phyloP scores from a whole-genome alignment of 2,113 vertebrate species.

The Hemicordylus capensis region DNA sequence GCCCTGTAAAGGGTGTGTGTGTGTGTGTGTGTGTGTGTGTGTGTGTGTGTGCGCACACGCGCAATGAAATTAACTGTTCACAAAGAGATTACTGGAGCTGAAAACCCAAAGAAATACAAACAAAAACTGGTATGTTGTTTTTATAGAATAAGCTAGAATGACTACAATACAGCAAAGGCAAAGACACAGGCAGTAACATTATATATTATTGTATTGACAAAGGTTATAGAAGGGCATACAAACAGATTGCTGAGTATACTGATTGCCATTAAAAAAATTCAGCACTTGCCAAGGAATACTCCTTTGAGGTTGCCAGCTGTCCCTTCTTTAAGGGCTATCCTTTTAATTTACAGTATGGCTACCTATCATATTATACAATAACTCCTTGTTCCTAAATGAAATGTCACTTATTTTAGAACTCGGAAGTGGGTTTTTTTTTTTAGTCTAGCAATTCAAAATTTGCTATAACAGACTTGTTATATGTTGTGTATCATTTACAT shows the following conservation, averaged over 20 bases:
- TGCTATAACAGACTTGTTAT: rapidly evolving
- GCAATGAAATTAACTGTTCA: too few relatives aligned
- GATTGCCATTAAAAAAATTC: rapidly evolving
- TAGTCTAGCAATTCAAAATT: neutral
- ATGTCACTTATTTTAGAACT: neutral
- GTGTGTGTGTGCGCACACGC: too few relatives aligned
- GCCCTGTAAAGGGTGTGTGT: too few relatives aligned
- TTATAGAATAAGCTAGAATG: neutral
- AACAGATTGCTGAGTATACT: neutral
- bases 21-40: too few relatives aligned
- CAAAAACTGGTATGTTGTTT: neutral
- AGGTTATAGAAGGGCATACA: rapidly evolving
- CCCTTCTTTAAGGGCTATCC: neutral
- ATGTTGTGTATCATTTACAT: neutral
- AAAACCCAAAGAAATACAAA: neutral
- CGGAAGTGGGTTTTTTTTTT: neutral
- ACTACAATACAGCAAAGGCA: neutral
- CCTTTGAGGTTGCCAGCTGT: neutral
- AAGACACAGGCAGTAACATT: neutral
- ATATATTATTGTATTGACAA: neutral
- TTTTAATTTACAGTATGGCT: neutral
- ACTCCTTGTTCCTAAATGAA: neutral
- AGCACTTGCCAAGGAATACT: neutral
- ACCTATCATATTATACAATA: neutral
- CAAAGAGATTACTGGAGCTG: neutral